phyloP scores from a whole-genome alignment of 2,888 invertebrate species.

The Scotopteryx bipunctaria region DNA sequence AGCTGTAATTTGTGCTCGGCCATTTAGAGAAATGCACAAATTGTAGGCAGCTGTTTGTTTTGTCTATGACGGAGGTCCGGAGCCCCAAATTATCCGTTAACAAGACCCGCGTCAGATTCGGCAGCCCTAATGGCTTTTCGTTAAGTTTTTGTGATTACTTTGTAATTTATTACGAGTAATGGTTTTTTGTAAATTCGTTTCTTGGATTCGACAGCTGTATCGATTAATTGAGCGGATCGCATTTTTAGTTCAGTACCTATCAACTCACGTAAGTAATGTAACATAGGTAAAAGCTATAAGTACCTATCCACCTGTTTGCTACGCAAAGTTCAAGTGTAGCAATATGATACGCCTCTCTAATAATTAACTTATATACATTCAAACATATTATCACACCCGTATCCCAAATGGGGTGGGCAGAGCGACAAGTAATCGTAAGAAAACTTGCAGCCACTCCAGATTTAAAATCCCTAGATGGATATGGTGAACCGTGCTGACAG shows the following conservation, averaged over 20 bases:
- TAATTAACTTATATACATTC: no score
- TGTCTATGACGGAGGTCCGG: conserved; percentile 82
- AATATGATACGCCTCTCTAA: no score
- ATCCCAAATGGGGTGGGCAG: no score
- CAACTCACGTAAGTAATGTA: no score
- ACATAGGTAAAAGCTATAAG: no score
- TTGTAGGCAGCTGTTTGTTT: conserved; percentile 83
- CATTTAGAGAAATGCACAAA: conserved; percentile 84
- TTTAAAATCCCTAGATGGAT: no score
- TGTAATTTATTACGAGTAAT: conserved; percentile 77
- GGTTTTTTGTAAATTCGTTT: conserved; percentile 69
- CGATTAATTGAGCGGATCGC: conserved; percentile 62
- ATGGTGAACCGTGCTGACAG: no score
- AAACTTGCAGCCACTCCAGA: no score
- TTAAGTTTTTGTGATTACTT: conserved; percentile 79
- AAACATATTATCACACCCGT: no score
- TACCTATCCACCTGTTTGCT: no score
- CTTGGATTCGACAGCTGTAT: conserved; percentile 71
- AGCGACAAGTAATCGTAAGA: no score
- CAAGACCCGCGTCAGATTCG: conserved; percentile 83
- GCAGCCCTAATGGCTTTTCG: conserved; percentile 83
- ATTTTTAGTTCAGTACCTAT: conserved; percentile 8
- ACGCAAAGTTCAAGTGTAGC: no score
- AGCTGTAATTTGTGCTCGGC: conserved; percentile 82
- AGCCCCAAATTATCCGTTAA: conserved; percentile 80